These are phyloP conservation scores for Hermetia illucens DNA, from an alignment of 1,140 invertebrate genomes.

Conservation along the genomic window DNA sequence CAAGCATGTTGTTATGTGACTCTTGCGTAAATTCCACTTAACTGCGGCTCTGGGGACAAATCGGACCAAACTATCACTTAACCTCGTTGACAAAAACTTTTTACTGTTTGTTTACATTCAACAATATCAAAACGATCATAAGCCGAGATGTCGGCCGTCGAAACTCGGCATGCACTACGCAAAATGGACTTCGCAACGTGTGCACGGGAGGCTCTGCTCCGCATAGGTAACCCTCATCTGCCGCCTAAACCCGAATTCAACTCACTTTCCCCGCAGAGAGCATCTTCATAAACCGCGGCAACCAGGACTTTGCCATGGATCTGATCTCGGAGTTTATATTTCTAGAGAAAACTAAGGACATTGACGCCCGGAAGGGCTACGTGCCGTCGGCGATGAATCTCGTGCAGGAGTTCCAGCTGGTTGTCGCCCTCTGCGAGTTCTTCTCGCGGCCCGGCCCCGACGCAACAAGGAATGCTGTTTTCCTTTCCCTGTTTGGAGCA, in stretches of 20 bases:
- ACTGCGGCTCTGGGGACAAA: no score
- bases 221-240: constrained; percentile 36
- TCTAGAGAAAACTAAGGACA: constrained; percentile 45
- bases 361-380: constrained; percentile 19
- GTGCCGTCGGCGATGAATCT: constrained; percentile 35
- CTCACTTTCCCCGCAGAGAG: constrained; percentile 10
- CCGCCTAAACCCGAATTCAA: neutral
- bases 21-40: no score
- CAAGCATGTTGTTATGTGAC: no score
- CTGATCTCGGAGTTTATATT: constrained; percentile 73
- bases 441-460: constrained; percentile 52
- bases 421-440: constrained; percentile 60
- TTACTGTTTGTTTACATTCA: no score
- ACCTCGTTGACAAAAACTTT: no score
- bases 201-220: constrained; percentile 43
- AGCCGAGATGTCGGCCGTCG: no score
- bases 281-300: constrained; percentile 18
- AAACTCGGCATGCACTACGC: constrained; percentile 18
- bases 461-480: constrained; percentile 63
- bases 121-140: no score
- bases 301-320: constrained; percentile 44
- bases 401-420: constrained; percentile 58
- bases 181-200: constrained; percentile 51
- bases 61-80: no score
- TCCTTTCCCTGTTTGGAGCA: constrained; percentile 60